Base-by-base conservation (phyloP, 2,797 vertebrate species). In the Sylvilagus floridanus region DNA sequence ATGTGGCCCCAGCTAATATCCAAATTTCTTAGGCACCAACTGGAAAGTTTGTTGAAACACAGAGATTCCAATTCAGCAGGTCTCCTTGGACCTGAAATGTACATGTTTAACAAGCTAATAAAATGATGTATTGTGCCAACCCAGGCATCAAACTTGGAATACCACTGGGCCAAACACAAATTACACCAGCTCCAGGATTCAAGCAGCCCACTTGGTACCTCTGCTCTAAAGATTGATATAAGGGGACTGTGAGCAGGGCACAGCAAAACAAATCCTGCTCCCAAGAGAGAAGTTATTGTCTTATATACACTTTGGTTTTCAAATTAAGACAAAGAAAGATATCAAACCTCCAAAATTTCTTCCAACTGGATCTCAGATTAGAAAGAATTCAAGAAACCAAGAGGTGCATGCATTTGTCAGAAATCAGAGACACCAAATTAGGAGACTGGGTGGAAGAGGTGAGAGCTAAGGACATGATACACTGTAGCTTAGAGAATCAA, bases 361-460 rank as follows among this genome's bases (percentile, higher is more conserved):
- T 26, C 32, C 0, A 24, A 7, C 6, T 1, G 10, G 30, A 30
- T 47, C 52, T 93, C 77, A 89, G 28, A 86, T 12, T 11, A 14
- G 10, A 22, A 81, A 69, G n/a, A 79, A 42, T 75, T 92, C 63
- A 93, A 57, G 42, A 93, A 83, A 7, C n/a, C 37, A 65, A 69
- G 76, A 57, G 21, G n/a, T 50, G 6, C 4, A 17, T 37, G 30
- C 19, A 84, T 19, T 5, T 89, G 22, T 5, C 50, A 50, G 72
- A 92, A 96, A 94, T 88, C 37, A 54, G 1, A 82, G 1, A 82
- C 12, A 30, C 63, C 65, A 69, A 42, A 37, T 37, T 84, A 84
- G 32, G 16, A 95, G 79, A 83, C 37, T 11, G 50, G 4, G 68
- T 63, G 62, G 65, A 90, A 65, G 66, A 62, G 19, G 13, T 37